These are phyloP conservation scores for Pimephales promelas DNA, from an alignment of 2,113 vertebrate genomes.

Conservation along the genomic window DNA sequence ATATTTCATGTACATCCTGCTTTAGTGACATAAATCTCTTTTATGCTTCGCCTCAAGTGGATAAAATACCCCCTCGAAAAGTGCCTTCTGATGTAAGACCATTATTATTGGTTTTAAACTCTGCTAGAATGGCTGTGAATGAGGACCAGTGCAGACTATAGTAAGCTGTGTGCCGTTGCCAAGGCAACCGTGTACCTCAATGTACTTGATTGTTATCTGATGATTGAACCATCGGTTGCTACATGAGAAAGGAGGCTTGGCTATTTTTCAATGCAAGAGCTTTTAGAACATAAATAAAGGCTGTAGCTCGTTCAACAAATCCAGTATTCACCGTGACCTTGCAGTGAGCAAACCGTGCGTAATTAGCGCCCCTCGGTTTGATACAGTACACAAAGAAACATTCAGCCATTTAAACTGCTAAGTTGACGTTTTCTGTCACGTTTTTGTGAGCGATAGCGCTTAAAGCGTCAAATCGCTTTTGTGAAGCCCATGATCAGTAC, in stretches of 20 bases:
- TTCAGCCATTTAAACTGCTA: not conserved
- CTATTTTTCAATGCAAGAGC: not conserved
- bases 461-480: not conserved
- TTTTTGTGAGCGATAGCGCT: not conserved
- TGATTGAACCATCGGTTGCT: conserved; percentile 20
- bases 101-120: conserved; percentile 36
- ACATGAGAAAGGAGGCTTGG: conserved; percentile 25
- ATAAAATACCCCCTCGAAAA: not conserved
- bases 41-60: not conserved
- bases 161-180: conserved; percentile 33
- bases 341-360: not conserved
- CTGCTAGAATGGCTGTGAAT: conserved; percentile 18
- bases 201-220: conserved; percentile 44
- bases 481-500: not conserved
- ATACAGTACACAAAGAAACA: not conserved
- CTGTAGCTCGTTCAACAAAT: not conserved
- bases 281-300: not conserved
- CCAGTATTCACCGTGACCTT: not conserved
- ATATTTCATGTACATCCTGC: not conserved
- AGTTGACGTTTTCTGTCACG: not conserved
- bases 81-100: conserved; percentile 20
- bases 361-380: not conserved
- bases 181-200: conserved; percentile 42
- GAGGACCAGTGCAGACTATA: not conserved
- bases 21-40: not conserved